Conservation (phyloP, 2,888 invertebrate species). For the Ctena decussata region DNA sequence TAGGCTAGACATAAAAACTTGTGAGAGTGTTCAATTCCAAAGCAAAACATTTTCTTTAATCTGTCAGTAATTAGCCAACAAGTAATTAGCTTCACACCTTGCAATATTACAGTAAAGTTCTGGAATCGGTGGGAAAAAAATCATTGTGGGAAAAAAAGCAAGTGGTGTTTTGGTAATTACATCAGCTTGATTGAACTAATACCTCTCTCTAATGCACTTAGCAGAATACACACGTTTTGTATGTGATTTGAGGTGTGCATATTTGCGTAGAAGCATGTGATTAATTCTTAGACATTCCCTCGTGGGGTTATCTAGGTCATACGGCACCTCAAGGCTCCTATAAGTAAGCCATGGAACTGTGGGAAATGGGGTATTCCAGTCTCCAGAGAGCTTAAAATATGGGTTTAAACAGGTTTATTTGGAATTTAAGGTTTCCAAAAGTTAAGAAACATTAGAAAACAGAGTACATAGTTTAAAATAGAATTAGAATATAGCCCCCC, state of each 20-base stretch:
- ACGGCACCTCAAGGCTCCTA: neutral
- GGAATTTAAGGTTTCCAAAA: too few relatives aligned
- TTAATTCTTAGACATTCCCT: neutral
- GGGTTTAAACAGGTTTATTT: too few relatives aligned
- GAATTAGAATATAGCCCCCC: too few relatives aligned
- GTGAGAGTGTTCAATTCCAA: neutral
- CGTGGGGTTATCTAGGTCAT: neutral
- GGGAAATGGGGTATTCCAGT: too few relatives aligned
- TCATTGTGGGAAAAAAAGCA: conserved; percentile 4
- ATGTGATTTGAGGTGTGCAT: neutral
- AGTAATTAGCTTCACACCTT: conserved; percentile 8
- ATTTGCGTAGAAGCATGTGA: neutral
- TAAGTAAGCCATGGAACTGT: too few relatives aligned
- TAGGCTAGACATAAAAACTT: neutral
- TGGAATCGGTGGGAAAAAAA: conserved; percentile 5
- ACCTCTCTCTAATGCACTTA: neutral
- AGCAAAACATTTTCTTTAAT: conserved; percentile 6
- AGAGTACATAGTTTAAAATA: too few relatives aligned
- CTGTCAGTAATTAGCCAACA: conserved; percentile 8
- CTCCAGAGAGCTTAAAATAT: too few relatives aligned
- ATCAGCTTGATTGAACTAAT: neutral
- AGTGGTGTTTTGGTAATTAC: neutral
- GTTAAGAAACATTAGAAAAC: too few relatives aligned
- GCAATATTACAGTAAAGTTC: neutral
- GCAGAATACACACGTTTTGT: neutral